A percentile compares a stretch with the other conserved stretches of the same genome.
phyloP scores from a whole-genome alignment of 2,888 invertebrate genomes.

The Gnatocerus cornutus region DNA sequence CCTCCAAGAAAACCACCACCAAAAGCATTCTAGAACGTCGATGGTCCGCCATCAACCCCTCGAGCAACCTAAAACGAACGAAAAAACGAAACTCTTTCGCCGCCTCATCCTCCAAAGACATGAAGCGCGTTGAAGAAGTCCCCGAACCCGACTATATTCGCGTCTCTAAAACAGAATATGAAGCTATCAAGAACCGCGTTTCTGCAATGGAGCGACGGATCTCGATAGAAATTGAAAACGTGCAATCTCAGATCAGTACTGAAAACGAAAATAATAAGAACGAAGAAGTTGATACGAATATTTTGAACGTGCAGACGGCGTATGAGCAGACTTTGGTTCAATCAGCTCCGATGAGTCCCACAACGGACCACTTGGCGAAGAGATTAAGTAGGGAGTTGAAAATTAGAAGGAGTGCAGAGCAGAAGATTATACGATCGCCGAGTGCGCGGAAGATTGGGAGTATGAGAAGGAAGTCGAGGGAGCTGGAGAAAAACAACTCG shows the following conservation, averaged over 20 bases:
- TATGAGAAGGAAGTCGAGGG: constrained; percentile 82
- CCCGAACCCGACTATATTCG: constrained; percentile 76
- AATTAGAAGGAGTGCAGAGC: constrained; percentile 80
- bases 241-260: constrained; percentile 52
- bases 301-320: constrained; percentile 80
- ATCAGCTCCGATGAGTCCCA: constrained; percentile 78
- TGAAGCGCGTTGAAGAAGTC: constrained; percentile 62
- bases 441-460: constrained; percentile 88
- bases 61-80: constrained; percentile 63
- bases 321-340: constrained; percentile 84
- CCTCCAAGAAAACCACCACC: constrained; percentile 41
- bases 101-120: constrained; percentile 42
- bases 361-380: constrained; percentile 81
- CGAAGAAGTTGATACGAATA: constrained; percentile 68
- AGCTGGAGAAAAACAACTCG: constrained; percentile 68
- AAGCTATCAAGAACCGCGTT: constrained; percentile 84
- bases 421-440: constrained; percentile 82
- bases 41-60: constrained; percentile 74
- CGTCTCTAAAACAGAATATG: constrained; percentile 84
- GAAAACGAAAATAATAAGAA: constrained; percentile 53
- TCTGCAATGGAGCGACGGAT: constrained; percentile 82
- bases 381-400: constrained; percentile 82
- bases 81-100: constrained; percentile 64
- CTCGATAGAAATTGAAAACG: constrained; percentile 69
- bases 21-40: constrained; percentile 69